Conservation (phyloP, 2,113 vertebrate species). For the Muntiacus reevesi region DNA sequence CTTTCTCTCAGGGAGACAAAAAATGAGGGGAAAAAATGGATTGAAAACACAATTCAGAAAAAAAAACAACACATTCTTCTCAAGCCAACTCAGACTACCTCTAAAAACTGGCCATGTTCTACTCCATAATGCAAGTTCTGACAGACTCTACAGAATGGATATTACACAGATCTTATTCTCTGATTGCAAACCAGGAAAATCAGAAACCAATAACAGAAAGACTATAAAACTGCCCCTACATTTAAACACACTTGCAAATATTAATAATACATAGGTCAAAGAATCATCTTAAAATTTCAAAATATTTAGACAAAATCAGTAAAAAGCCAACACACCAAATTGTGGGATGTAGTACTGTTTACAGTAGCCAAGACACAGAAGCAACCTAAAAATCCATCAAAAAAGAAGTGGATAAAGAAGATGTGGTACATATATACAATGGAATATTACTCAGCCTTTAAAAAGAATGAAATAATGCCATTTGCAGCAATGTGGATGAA, state of each 20-base stretch:
- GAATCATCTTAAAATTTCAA: background rate
- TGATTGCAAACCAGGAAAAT: conserved; percentile 6
- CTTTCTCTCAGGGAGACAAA: background rate
- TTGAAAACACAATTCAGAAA: background rate
- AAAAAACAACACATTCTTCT: background rate
- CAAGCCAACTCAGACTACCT: background rate
- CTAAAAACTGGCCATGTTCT: background rate
- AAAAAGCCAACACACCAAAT: background rate
- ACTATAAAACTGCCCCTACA: background rate
- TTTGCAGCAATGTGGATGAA: background rate
- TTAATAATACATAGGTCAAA: background rate
- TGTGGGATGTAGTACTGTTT: background rate
- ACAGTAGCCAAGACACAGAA: background rate
- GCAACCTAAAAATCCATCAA: background rate
- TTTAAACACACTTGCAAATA: background rate
- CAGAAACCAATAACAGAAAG: background rate
- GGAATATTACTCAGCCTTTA: background rate
- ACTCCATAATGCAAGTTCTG: background rate
- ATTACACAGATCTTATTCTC: background rate
- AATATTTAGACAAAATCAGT: background rate
- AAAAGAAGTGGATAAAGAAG: background rate
- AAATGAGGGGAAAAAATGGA: background rate
- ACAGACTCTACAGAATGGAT: background rate
- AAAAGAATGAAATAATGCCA: background rate
- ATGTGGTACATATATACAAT: background rate